A percentile compares a stretch with the other conserved stretches of the same genome.
phyloP scores from a whole-genome alignment of 1,140 invertebrate species.

The Sinella curviseta region DNA sequence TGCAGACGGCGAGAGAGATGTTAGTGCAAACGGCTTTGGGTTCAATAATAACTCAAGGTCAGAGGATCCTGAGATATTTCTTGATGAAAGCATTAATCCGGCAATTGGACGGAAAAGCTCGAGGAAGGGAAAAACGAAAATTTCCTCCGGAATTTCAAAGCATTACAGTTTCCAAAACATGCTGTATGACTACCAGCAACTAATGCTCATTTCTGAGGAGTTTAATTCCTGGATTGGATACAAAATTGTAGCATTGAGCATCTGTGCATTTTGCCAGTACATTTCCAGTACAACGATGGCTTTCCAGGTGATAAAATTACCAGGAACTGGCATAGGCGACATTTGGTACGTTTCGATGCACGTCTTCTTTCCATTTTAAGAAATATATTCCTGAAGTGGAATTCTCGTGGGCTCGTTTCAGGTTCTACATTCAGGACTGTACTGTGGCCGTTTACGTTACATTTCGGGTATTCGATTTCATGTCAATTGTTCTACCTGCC shows the following conservation, averaged over 20 bases:
- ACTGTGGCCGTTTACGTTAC: constrained; percentile 1
- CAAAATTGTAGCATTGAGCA: constrained; percentile 9
- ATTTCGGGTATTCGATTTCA: constrained; percentile 7
- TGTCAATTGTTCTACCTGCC: neutral
- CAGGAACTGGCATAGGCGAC: neutral
- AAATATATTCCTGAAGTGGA: too few relatives aligned
- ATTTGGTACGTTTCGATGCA: neutral
- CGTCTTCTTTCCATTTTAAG: too few relatives aligned
- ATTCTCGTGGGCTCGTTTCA: neutral
- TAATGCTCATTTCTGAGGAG: neutral
- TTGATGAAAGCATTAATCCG: too few relatives aligned
- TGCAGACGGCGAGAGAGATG: too few relatives aligned
- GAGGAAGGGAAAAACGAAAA: too few relatives aligned
- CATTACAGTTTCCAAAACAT: neutral
- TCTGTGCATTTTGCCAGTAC: constrained; percentile 12
- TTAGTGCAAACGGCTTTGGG: too few relatives aligned
- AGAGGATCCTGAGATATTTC: neutral
- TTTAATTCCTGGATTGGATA: constrained; percentile 1
- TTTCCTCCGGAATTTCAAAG: neutral
- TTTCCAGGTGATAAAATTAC: neutral
- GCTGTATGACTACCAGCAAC: neutral
- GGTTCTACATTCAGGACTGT: constrained; percentile 16
- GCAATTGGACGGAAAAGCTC: too few relatives aligned
- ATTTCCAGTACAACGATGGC: constrained; percentile 1
- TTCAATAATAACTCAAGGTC: too few relatives aligned